Conservation (phyloP, 2,888 invertebrate species). For the Panzeria rudis region DNA sequence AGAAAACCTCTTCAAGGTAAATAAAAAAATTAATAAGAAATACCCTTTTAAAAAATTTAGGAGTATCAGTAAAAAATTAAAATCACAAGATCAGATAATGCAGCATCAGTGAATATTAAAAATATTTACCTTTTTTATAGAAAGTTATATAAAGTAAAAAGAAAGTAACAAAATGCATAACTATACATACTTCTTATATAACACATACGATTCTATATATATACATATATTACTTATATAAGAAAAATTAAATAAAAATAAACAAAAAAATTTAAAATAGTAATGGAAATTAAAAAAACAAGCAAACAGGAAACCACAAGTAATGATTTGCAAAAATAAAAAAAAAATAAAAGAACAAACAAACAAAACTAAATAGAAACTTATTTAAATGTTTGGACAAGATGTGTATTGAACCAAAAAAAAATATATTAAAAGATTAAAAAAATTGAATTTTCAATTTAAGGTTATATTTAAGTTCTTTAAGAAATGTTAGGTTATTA, state of each 20-base stretch:
- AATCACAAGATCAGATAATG: neutral
- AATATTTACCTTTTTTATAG: constrained; percentile 57
- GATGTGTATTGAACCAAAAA: constrained; percentile 70
- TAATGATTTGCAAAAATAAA: constrained; percentile 79
- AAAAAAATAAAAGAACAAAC: constrained; percentile 72
- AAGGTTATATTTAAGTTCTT: constrained; percentile 41
- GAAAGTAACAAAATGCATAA: constrained; percentile 50
- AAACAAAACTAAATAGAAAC: constrained; percentile 74
- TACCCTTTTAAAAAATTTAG: too few relatives aligned
- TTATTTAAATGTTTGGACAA: constrained; percentile 82
- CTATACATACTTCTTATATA: constrained; percentile 57
- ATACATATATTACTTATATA: constrained; percentile 42
- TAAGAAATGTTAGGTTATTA: constrained; percentile 38
- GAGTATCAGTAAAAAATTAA: too few relatives aligned
- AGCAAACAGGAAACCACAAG: constrained; percentile 70
- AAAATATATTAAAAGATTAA: constrained; percentile 15
- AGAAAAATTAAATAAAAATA: constrained; percentile 27
- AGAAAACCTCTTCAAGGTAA: constrained; percentile 68
- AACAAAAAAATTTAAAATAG: constrained; percentile 12
- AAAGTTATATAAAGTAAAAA: constrained; percentile 55
- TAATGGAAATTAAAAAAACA: constrained; percentile 58
- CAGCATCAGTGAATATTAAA: constrained; percentile 47
- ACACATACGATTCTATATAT: constrained; percentile 62
- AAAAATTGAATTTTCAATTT: constrained; percentile 59
- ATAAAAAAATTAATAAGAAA: constrained; percentile 50